These are phyloP conservation scores for Gymnocephalus cernua DNA, from an alignment of 2,113 vertebrate species.

Conservation along the genomic window DNA sequence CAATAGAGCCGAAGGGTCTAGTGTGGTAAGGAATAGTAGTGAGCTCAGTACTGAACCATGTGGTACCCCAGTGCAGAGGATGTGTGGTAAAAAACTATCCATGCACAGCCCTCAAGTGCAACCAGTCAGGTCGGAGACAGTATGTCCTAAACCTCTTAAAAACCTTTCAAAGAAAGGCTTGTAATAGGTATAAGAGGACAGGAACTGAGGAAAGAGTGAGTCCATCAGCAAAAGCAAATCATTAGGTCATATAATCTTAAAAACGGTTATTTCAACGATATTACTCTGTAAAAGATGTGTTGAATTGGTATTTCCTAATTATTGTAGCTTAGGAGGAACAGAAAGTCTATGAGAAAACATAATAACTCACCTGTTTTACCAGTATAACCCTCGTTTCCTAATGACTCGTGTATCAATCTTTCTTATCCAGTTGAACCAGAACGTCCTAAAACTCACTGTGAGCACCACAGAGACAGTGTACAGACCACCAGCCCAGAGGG, in stretches of 20 bases:
- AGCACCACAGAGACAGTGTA: slow-evolving; percentile 77
- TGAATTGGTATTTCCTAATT: no score
- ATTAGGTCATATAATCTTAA: neutral
- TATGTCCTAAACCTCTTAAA: no score
- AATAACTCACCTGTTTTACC: neutral
- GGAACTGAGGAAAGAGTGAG: neutral
- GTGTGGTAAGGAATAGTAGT: no score
- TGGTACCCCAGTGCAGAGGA: no score
- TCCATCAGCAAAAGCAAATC: neutral
- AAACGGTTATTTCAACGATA: neutral
- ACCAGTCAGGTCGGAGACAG: no score
- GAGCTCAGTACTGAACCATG: no score
- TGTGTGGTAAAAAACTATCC: no score
- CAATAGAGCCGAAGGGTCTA: no score
- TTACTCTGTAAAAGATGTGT: neutral
- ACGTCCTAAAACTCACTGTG: slow-evolving; percentile 77
- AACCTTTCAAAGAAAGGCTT: no score
- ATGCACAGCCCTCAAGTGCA: no score
- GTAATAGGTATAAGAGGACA: no score
- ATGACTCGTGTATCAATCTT: neutral
- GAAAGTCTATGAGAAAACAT: neutral
- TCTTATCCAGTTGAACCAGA: slow-evolving; percentile 27
- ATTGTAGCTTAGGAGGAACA: no score
- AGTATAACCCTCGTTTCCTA: neutral
- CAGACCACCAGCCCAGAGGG: slow-evolving; percentile 61